Evolutionary conservation across 64 coral and sea anemone species (phyloP).

Genomic region (Montipora foliosa): DNA sequence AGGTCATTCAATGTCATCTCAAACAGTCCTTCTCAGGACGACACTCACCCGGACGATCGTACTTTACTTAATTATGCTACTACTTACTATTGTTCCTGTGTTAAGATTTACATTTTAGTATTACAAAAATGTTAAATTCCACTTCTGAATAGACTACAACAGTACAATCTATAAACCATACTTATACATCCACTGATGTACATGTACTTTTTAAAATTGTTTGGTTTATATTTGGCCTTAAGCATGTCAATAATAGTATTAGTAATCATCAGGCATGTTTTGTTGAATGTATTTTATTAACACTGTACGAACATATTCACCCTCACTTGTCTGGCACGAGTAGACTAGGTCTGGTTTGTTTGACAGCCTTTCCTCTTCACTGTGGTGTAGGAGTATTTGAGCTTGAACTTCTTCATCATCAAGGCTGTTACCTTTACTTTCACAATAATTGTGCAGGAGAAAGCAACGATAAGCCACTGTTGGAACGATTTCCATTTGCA

Average conservation of each 20-base stretch:
- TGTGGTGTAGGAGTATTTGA: neutral
- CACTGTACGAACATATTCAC: no score
- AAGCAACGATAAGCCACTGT: no score
- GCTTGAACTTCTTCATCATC: neutral
- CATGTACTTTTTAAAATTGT: neutral
- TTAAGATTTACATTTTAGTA: neutral
- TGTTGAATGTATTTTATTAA: no score
- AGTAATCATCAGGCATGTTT: no score
- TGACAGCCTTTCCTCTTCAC: neutral
- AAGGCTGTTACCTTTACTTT: neutral
- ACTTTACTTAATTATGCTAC: no score
- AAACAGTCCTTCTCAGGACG: no score
- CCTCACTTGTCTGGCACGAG: no score
- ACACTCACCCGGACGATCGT: no score
- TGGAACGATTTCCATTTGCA: neutral
- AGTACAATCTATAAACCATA: no score
- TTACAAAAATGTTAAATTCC: neutral
- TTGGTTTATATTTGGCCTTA: no score
- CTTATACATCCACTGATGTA: neutral
- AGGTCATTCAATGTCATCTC: no score
- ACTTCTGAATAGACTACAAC: neutral
- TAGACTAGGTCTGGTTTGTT: neutral
- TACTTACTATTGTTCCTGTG: neutral
- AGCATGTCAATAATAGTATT: no score
- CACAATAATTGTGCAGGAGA: neutral